Percentiles rank a stretch among this genome's conserved stretches.
These are phyloP conservation scores for Macrochelys suwanniensis DNA, from an alignment of 2,797 vertebrate genomes.

Conservation along the genomic window DNA sequence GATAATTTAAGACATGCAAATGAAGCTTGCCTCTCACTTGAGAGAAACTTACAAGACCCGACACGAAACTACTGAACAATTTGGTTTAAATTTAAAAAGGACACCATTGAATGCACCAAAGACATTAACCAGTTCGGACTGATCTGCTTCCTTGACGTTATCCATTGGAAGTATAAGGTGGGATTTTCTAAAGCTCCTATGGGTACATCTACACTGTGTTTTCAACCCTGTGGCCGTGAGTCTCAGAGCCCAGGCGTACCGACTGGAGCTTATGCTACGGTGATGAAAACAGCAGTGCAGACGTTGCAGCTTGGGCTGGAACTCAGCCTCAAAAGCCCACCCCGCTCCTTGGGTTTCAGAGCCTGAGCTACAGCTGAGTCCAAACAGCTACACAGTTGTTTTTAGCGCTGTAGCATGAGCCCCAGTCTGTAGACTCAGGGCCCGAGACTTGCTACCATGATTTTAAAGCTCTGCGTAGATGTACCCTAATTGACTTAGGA, in stretches of 20 bases:
- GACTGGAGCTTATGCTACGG: background rate
- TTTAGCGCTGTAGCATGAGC: background rate
- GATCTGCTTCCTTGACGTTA: background rate
- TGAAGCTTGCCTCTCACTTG: background rate
- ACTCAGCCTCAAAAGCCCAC: background rate
- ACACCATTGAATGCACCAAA: background rate
- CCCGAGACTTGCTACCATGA: background rate
- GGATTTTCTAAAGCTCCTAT: background rate
- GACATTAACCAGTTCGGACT: background rate
- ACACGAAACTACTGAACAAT: background rate
- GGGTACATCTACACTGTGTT: background rate
- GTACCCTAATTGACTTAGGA: background rate
- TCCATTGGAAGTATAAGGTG: background rate
- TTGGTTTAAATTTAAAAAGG: background rate
- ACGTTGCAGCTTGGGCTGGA: background rate
- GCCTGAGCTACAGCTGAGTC: background rate
- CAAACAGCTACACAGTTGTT: background rate
- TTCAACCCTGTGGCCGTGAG: background rate
- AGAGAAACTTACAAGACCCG: background rate
- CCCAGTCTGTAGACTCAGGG: background rate
- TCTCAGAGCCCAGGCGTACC: background rate
- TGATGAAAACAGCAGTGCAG: background rate
- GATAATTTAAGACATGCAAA: background rate
- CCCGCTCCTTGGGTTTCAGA: background rate
- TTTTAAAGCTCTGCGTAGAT: background rate